Conservation (phyloP, 2,888 invertebrate species). For the Thyatira batis region DNA sequence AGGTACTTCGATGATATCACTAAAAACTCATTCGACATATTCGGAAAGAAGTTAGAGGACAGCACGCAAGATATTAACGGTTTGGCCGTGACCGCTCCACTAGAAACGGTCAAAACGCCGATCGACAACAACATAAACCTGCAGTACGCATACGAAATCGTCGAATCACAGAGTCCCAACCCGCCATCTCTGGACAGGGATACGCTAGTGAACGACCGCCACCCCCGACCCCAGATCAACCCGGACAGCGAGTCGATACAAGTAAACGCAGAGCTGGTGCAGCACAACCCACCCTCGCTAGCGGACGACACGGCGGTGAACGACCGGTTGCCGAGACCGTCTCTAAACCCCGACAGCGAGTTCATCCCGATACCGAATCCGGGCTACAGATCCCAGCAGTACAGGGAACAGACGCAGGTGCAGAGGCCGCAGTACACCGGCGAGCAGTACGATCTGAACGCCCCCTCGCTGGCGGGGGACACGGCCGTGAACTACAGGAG, state of each 20-base stretch:
- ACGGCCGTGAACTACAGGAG: conserved; percentile 82
- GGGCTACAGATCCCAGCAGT: conserved; percentile 64
- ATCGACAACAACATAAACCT: conserved; percentile 79
- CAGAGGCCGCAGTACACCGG: conserved; percentile 63
- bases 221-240: conserved; percentile 85
- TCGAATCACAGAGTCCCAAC: conserved; percentile 60
- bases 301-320: conserved; percentile 87
- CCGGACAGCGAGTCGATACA: conserved; percentile 84
- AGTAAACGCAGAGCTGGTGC: conserved; percentile 55
- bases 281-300: conserved; percentile 73
- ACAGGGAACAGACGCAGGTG: conserved; percentile 54
- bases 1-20: conserved; percentile 87
- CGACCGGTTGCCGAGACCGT: conserved; percentile 85
- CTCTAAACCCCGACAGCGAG: conserved; percentile 87
- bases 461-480: conserved; percentile 70
- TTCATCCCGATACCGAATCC: conserved; percentile 77
- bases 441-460: conserved; percentile 71
- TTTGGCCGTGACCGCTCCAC: conserved; percentile 70
- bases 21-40: conserved; percentile 88
- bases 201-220: conserved; percentile 87
- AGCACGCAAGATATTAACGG: conserved; percentile 74
- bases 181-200: conserved; percentile 84
- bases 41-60: conserved; percentile 85
- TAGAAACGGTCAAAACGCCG: conserved; percentile 73
- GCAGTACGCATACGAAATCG: conserved; percentile 77